phyloP scores from a whole-genome alignment of 2,888 invertebrate species.

The Xylophagus ater region DNA sequence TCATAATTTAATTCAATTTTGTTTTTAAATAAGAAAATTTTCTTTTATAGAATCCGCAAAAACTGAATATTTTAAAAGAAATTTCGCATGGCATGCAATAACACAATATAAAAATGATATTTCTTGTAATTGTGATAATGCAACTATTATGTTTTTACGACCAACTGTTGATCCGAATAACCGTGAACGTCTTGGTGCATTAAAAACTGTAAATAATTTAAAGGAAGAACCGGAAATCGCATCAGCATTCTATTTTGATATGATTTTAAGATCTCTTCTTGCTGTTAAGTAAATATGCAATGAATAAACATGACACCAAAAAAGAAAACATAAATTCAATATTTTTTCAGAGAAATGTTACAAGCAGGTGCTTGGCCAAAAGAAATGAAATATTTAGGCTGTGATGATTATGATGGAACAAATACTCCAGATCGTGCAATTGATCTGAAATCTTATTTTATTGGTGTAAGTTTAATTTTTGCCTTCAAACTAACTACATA shows the following conservation, averaged over 20 bases:
- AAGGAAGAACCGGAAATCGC: constrained; percentile 61
- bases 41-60: constrained; percentile 48
- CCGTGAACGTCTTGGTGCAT: constrained; percentile 57
- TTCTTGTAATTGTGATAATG: constrained; percentile 63
- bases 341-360: constrained; percentile 48
- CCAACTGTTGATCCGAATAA: constrained; percentile 58
- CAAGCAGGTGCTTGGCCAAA: constrained; percentile 62
- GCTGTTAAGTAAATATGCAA: constrained; percentile 52
- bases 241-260: constrained; percentile 80
- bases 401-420: constrained; percentile 67
- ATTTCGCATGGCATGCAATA: constrained; percentile 80
- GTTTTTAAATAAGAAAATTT: background rate
- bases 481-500: background rate
- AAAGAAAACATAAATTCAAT: background rate
- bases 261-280: constrained; percentile 60
- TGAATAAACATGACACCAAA: background rate
- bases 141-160: constrained; percentile 61
- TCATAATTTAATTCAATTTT: background rate
- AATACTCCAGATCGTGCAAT: constrained; percentile 63
- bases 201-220: constrained; percentile 60
- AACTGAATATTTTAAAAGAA: constrained; percentile 66
- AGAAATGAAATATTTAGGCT: constrained; percentile 61
- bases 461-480: constrained; percentile 44
- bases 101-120: constrained; percentile 65
- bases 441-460: constrained; percentile 56